Conservation (phyloP, 2,113 vertebrate species). For the Alosa alosa region DNA sequence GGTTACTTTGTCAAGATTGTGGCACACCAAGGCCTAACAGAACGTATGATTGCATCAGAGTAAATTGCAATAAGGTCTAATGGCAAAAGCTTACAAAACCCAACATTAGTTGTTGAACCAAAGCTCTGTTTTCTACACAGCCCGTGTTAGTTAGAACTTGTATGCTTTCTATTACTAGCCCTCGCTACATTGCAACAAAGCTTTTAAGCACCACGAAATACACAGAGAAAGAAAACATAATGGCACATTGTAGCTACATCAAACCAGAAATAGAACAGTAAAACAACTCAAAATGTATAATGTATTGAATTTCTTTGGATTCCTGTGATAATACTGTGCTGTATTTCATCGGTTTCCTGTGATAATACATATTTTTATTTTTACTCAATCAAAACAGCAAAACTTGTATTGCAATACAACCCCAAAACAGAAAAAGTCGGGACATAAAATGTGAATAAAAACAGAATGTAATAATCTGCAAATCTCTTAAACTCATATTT, state of each 20-base stretch:
- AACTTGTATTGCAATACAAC: too few species aligned
- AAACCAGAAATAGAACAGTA: not conserved
- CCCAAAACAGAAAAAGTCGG: too few species aligned
- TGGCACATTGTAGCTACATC: not conserved
- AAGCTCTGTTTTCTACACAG: too few species aligned
- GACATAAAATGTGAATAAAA: too few species aligned
- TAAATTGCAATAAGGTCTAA: not conserved
- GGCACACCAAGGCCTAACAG: not conserved
- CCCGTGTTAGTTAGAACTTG: not conserved
- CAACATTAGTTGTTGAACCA: not conserved
- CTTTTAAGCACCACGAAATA: not conserved
- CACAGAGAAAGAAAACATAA: not conserved
- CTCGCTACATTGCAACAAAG: not conserved
- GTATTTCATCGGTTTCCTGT: too few species aligned
- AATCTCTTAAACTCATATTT: too few species aligned
- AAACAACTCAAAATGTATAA: too few species aligned
- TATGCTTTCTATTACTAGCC: not conserved
- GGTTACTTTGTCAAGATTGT: not conserved
- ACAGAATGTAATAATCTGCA: too few species aligned
- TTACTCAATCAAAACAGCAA: too few species aligned
- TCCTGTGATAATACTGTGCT: too few species aligned
- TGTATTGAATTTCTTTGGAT: too few species aligned
- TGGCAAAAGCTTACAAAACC: not conserved
- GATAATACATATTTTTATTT: too few species aligned
- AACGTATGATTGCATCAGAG: not conserved